phyloP scores from a whole-genome alignment of 2,888 invertebrate species.

The Cerastis rubricosa region DNA sequence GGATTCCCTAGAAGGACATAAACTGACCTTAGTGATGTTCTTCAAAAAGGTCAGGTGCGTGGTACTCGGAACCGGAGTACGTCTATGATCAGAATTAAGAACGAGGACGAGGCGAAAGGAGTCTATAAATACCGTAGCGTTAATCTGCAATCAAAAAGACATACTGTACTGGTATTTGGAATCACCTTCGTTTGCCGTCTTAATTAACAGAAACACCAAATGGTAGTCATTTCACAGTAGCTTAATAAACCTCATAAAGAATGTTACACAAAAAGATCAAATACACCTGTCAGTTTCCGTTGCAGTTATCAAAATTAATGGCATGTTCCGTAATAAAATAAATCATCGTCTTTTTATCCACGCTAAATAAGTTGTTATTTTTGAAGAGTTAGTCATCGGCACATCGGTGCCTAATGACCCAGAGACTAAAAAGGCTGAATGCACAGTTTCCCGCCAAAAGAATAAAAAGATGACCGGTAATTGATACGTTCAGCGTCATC shows the following conservation, averaged over 20 bases:
- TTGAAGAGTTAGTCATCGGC: conserved; percentile 27
- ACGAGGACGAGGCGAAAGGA: not conserved
- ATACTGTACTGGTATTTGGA: not conserved
- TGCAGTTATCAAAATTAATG: conserved; percentile 46
- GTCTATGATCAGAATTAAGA: not conserved
- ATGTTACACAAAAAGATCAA: conserved; percentile 41
- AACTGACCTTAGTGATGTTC: not conserved
- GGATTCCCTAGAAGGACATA: not conserved
- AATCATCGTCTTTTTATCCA: conserved; percentile 34
- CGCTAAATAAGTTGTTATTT: conserved; percentile 32
- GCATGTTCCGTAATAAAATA: conserved; percentile 16
- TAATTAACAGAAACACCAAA: conserved; percentile 29
- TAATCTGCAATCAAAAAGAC: not conserved
- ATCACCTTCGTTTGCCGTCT: conserved; percentile 6
- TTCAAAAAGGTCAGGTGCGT: not conserved
- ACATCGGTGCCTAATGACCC: conserved; percentile 51
- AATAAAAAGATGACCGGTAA: conserved; percentile 81
- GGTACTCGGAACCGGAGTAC: not conserved
- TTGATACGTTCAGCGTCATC: conserved; percentile 75
- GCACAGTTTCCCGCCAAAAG: conserved; percentile 71
- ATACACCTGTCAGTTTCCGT: conserved; percentile 36
- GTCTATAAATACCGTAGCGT: not conserved
- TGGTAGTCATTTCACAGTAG: conserved; percentile 34
- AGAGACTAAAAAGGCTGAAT: conserved; percentile 59
- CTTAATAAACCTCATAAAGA: conserved; percentile 26